Evolutionary conservation across 2,888 invertebrate genomes (phyloP), one percentile per base, ranked within the genome.

Genomic region (Ophion ellenae): DNA sequence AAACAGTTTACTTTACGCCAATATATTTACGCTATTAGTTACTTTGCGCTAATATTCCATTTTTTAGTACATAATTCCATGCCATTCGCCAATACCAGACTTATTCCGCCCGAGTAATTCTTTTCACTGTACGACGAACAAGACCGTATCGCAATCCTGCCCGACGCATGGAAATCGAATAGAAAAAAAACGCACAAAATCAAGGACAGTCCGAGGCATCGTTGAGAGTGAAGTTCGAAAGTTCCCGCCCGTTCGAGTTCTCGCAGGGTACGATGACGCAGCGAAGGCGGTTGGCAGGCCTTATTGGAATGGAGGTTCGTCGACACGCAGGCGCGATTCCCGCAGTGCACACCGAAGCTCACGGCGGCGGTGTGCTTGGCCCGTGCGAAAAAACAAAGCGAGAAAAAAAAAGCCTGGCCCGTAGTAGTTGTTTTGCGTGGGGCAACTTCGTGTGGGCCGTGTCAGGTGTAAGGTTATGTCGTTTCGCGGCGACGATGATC

Each of bases 391-490:
- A 78, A 73, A 77, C n/a, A 71, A 78, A 64, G 9, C 20, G 53
- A 63, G 32, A 7, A 88, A 88, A 88, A 85, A 86, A 87, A 86
- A 78, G 66, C 24, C 53, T 45, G 61, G 73, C 67, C 80, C 77
- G 57, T 24, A 70, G 88, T 86, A 88, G 84, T 89, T 88, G 87
- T 86, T 88, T 86, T 84, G 86, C 86, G 89, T 89, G 83, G 63
- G 71, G 57, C 57, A 59, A 85, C 81, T 81, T 87, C 81, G 85
- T 74, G 70, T 78, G 81, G 84, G 78, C 85, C 76, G 86, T 83
- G 84, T 88, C 83, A 76, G 71, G 86, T 87, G 77, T 87, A 87
- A 88, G 89, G 88, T 89, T 89, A 89, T 89, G 89, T 89, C 83
- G 88, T 85, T 84, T 82, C 77, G 67, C 84, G 74, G 70, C 78